Conservation (phyloP, 1,140 invertebrate genomes). For the Brachionus angularis region DNA sequence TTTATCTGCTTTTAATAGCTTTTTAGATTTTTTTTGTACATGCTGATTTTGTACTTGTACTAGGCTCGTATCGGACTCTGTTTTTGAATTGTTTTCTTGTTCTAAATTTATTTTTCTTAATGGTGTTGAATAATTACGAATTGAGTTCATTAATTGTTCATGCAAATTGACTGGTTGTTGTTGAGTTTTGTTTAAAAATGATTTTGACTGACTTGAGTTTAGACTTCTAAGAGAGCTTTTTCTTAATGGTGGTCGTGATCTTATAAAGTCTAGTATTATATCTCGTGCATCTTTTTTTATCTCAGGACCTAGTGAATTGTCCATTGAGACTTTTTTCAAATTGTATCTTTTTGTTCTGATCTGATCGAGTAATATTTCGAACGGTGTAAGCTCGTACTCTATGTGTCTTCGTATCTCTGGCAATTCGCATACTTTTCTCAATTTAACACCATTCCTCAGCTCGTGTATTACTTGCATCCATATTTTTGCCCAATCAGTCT, state of each 20-base stretch:
- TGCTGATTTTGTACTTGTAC: too few species aligned
- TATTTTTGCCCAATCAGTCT: conserved; percentile 66
- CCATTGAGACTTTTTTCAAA: conserved; percentile 64
- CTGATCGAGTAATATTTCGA: conserved; percentile 93
- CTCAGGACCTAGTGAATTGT: conserved; percentile 73
- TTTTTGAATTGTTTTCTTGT: background rate
- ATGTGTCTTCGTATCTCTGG: conserved; percentile 61
- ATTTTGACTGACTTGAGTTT: conserved; percentile 65
- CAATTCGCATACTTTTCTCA: conserved; percentile 74
- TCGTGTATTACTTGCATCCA: conserved; percentile 94
- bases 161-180: conserved; percentile 17
- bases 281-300: conserved; percentile 89
- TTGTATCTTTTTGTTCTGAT: conserved; percentile 81
- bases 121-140: conserved; percentile 65
- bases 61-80: conserved; percentile 49
- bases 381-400: conserved; percentile 91
- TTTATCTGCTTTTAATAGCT: conserved; percentile 36
- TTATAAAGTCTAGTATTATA: conserved; percentile 89
- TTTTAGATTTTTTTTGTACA: background rate
- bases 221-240: conserved; percentile 54
- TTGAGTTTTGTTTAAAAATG: conserved; percentile 8
- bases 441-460: conserved; percentile 74
- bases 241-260: conserved; percentile 82
- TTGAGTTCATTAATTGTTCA: conserved; percentile 74
- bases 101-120: background rate